A percentile compares a stretch with the other conserved stretches of the same genome.
Evolutionary conservation across 2,797 vertebrate genomes (phyloP).

Genomic region (Semaprochilodus insignis): DNA sequence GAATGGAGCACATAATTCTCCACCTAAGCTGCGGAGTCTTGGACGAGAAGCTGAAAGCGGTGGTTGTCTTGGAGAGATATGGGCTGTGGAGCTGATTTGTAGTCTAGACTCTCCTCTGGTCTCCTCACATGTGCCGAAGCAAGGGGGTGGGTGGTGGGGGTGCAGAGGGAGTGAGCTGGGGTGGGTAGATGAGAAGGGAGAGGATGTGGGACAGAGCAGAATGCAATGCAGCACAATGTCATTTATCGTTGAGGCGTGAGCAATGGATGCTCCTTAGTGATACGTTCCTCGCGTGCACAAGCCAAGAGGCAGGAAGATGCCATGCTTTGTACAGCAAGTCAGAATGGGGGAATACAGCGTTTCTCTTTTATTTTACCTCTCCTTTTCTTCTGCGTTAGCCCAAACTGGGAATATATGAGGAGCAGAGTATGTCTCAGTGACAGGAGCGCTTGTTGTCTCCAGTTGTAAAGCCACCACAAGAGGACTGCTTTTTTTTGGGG

Average conservation of each 20-base stretch:
- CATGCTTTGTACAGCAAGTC: constrained; percentile 29
- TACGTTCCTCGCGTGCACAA: constrained; percentile 28
- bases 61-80: constrained; percentile 53
- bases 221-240: constrained; percentile 53
- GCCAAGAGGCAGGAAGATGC: constrained; percentile 37
- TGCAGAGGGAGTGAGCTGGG: constrained; percentile 1
- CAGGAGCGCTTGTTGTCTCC: constrained; percentile 56
- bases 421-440: constrained; percentile 49
- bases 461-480: constrained; percentile 60
- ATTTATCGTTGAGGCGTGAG: constrained; percentile 50
- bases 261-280: constrained; percentile 35
- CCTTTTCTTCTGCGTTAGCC: constrained; percentile 50
- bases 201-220: constrained; percentile 52
- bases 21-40: constrained; percentile 13
- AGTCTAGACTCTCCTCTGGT: constrained; percentile 54
- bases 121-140: constrained; percentile 48
- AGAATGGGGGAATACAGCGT: constrained; percentile 32
- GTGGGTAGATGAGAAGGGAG: constrained; percentile 4
- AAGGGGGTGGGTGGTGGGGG: constrained; percentile 6
- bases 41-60: constrained; percentile 20
- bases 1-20: constrained; percentile 5
- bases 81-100: constrained; percentile 54
- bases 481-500: constrained; percentile 51
- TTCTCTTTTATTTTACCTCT: constrained; percentile 43
- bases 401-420: constrained; percentile 55